Evolutionary conservation across 2,888 invertebrate genomes (phyloP), one percentile per base, ranked within the genome.

Genomic region (Allophyes oxyacanthae): DNA sequence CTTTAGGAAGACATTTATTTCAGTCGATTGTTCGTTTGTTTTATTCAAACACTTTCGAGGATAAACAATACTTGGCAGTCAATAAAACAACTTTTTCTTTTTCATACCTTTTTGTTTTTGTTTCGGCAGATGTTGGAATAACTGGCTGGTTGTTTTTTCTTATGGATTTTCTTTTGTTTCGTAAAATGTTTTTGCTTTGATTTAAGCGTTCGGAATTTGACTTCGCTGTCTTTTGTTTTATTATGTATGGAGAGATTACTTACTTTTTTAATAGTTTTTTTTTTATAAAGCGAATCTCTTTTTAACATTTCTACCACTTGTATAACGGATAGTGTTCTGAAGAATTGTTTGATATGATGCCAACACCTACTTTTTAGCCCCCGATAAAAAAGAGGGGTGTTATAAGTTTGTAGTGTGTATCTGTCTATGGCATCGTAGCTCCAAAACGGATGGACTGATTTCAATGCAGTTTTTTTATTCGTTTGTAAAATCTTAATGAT

Each of bases 21-120:
- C 44, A 44, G 42, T 37, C 45, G 48, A 75, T 56, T 62, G 46
- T 53, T 58, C 15, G 42, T 64, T 57, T 59, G 49, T 56, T 63
- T 55, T 61, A 59, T 64, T 50, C 41, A 62, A 54, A 52, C 48
- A 56, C 75, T 70, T 64, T 62, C 37, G 44, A 34, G 44, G 64
- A 57, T 71, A 67, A 67, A 68, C 54, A 64, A 68, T 60, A 55
- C 63, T 66, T 72, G 42, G 14, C 38, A 61, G 59, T 64, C 64
- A 61, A 75, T 75, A 66, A 72, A 64, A 25, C 20, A 50, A 63
- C 41, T 54, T 63, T 34, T 10, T 9, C 38, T 52, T 45, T 8
- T 14, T 26, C 64, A 11, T 49, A 41, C 33, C 43, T 20, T 54
- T 66, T 66, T 61, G 48, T 57, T 64, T 59, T 60, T 50, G 50